Evolutionary conservation across 1,140 invertebrate genomes (phyloP), one percentile per base, ranked within the genome.

Genomic region (Chironomus striatipennis): DNA sequence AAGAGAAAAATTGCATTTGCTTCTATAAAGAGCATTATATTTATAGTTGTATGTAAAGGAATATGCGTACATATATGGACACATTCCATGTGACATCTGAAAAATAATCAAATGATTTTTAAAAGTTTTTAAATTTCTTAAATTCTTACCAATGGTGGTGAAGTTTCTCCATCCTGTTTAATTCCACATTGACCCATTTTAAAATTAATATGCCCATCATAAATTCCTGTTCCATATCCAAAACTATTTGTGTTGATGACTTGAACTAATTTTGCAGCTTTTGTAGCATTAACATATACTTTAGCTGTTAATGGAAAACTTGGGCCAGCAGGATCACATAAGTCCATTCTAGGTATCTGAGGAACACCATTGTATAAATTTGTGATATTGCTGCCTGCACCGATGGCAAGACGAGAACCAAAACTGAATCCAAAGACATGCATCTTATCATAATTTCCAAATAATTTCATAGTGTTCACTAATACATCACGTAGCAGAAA

Each of bases 291-390:
- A 10, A 12, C n/a, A 7, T n/a, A n/a, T n/a, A n/a, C n/a, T 57
- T n/a, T 57, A 12, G 2, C n/a, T 10, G 47, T 57, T 6, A 76
- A 78, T 78, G 82, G 81, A 17, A 82, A 82, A n/a, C 80, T 80
- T 0, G 81, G 81, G 6, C 81, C 81, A n/a, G 81, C 81, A 79
- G 81, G 82, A 73, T 82, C 81, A 42, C 81, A 82, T 43, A 57
- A 8, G 7, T 57, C 47, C 47, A 57, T 57, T 57, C 47, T 57
- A 12, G 47, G 1, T 1, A 57, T 57, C 7, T 57, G 2, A 12
- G 9, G 47, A 10, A n/a, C 9, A 4, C 10, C 9, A 57, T 57
- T 57, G 24, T 2, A 34, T 12, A 57, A 12, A 12, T n/a, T 57
- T n/a, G 47, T 12, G 9, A 57, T 57, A 57, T 10, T 57, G 2